Base-by-base conservation (phyloP, 2,113 vertebrate species). In the Notarius quadriscutis region DNA sequence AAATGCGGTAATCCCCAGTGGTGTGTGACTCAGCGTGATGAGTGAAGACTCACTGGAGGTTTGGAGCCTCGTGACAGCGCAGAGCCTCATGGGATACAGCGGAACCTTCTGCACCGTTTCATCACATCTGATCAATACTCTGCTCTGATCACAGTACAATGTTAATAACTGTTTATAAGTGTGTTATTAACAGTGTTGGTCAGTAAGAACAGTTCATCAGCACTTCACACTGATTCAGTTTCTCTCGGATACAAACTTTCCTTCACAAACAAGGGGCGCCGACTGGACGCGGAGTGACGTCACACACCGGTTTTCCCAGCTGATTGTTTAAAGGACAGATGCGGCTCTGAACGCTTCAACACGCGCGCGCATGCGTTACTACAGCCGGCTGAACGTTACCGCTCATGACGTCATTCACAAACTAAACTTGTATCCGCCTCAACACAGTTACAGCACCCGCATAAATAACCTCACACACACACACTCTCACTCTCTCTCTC, bases 341-440 rank as follows among this genome's bases (percentile, higher is more conserved):
- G 72, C 41, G 48, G 17, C 7, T 74, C 67, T 7, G 25, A 27
- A 67, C 30, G 0, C 51, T 22, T 25, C 12, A 10, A 12, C 51
- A 18, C 14, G 11, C 30, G 9, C 63, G 27, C 72, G 77, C 77
- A n/a, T n/a, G 74, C 74, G 11, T 0, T n/a, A 25, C 22, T 22
- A 15, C 25, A 55, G 1, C 6, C 51, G 27, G 18, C 27, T 17
- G 34, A 80, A 58, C 53, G n/a, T 34, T 58, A 58, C n/a, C 15
- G 60, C 41, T 63, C 34, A 41, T 83, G 22, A 65, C 81, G 81
- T 83, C 81, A 83, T 63, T 9, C 34, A n/a, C 10, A 63, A 48
- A 15, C 34, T 2, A 83, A 83, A 63, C 41, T 41, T 41, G 60
- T 82, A 41, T 5, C 60, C 20, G 58, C 34, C 20, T 48, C 17